Percentiles rank a stretch among this genome's conserved stretches.
phyloP scores from a whole-genome alignment of 1,140 invertebrate genomes.

The Papilio dardanus region DNA sequence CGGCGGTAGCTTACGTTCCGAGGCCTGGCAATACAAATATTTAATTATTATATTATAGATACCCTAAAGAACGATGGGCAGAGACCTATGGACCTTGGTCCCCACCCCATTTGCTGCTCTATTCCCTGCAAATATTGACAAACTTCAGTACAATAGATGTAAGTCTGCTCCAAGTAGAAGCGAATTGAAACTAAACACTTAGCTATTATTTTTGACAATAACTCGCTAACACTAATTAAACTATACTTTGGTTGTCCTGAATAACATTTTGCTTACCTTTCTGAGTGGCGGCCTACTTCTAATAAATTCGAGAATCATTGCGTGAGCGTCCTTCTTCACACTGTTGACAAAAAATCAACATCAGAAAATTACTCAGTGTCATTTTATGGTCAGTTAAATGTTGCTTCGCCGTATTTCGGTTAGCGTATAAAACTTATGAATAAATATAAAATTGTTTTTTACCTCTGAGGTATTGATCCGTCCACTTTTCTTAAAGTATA shows the following conservation, averaged over 20 bases:
- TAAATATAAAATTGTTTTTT: slow-evolving; percentile 42
- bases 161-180: too few relatives aligned
- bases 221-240: too few relatives aligned
- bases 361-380: slow-evolving; percentile 33
- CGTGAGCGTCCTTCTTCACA: slow-evolving; percentile 96
- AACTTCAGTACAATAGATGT: too few relatives aligned
- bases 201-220: too few relatives aligned
- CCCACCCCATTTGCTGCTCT: too few relatives aligned
- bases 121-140: too few relatives aligned
- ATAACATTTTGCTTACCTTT: slow-evolving; percentile 86
- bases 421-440: background rate
- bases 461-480: slow-evolving; percentile 89
- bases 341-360: slow-evolving; percentile 69
- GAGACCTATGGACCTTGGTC: too few relatives aligned
- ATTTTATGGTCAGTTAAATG: background rate
- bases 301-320: slow-evolving; percentile 97
- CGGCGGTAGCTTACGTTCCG: slow-evolving; percentile 93
- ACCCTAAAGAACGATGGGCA: too few relatives aligned
- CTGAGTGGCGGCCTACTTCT: slow-evolving; percentile 95
- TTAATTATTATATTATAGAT: slow-evolving; percentile 2
- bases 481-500: slow-evolving; percentile 93
- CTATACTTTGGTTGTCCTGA: background rate
- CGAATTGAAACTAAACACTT: too few relatives aligned
- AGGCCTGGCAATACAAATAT: slow-evolving; percentile 84
- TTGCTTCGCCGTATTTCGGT: background rate